Percentiles rank a stretch among this genome's conserved stretches.
Evolutionary conservation across 1,140 invertebrate species (phyloP).

Genomic region (Eciton burchellii): DNA sequence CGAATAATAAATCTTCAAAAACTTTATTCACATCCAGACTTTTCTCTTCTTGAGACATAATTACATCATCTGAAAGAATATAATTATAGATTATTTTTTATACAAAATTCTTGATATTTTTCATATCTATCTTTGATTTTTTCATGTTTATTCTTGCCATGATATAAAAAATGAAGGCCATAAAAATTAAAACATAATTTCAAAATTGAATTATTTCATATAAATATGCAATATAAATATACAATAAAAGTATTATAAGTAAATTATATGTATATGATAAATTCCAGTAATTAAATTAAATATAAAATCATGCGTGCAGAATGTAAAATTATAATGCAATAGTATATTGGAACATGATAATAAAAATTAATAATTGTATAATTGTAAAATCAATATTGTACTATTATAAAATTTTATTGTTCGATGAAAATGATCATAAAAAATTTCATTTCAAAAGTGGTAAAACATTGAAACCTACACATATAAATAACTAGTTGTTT

Average conservation of each 20-base stretch:
- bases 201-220: background rate
- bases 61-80: conserved; percentile 58
- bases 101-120: background rate
- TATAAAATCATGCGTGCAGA: background rate
- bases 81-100: conserved; percentile 29
- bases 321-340: background rate
- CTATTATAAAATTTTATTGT: background rate
- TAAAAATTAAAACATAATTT: background rate
- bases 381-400: background rate
- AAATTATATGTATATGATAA: background rate
- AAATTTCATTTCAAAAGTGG: background rate
- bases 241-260: background rate
- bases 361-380: background rate
- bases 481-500: too few relatives aligned
- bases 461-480: background rate
- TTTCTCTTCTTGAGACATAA: conserved; percentile 64
- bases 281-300: background rate
- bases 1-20: conserved; percentile 81
- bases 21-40: conserved; percentile 80
- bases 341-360: background rate
- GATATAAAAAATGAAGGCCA: background rate
- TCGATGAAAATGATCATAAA: background rate
- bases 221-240: too few relatives aligned
- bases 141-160: background rate
- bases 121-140: too few relatives aligned